Evolutionary conservation across 2,797 vertebrate species (phyloP).

Genomic region (Phrynocephalus vlangalii): DNA sequence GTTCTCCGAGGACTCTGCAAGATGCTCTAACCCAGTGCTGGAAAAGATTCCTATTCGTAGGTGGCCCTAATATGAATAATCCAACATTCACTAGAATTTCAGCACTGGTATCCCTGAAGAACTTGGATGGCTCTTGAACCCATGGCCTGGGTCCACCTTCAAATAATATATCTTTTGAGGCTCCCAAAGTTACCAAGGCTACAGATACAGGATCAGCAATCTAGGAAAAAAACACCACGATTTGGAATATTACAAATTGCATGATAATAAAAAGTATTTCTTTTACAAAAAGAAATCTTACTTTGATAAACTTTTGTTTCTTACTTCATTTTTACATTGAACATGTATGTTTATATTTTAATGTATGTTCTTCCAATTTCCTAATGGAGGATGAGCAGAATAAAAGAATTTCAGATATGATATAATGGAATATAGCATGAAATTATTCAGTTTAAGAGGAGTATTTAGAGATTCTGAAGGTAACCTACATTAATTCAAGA

Average conservation of each 20-base stretch:
- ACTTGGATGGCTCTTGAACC: slow-evolving; percentile 95
- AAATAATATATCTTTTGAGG: slow-evolving; percentile 94
- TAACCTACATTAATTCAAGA: background rate
- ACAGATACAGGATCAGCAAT: slow-evolving; percentile 87
- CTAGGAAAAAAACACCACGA: slow-evolving; percentile 70
- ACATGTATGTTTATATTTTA: background rate
- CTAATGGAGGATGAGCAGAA: background rate
- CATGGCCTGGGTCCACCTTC: slow-evolving; percentile 95
- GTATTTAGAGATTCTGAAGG: background rate
- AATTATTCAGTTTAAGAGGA: background rate
- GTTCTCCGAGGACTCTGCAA: slow-evolving; percentile 91
- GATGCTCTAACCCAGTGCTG: slow-evolving; percentile 88
- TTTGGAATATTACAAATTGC: background rate
- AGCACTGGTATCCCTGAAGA: slow-evolving; percentile 86
- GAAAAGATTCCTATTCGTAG: slow-evolving; percentile 82
- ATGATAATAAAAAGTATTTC: background rate
- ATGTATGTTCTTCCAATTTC: background rate
- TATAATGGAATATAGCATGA: background rate
- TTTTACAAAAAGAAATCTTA: background rate
- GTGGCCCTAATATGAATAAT: slow-evolving; percentile 77
- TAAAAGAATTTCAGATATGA: background rate
- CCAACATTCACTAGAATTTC: slow-evolving; percentile 80
- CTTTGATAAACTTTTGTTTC: background rate
- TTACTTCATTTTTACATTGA: background rate
- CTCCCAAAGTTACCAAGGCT: slow-evolving; percentile 92